These are phyloP conservation scores for Nematostella vectensis DNA, from an alignment of 92 coral and sea anemone species.

Conservation along the genomic window DNA sequence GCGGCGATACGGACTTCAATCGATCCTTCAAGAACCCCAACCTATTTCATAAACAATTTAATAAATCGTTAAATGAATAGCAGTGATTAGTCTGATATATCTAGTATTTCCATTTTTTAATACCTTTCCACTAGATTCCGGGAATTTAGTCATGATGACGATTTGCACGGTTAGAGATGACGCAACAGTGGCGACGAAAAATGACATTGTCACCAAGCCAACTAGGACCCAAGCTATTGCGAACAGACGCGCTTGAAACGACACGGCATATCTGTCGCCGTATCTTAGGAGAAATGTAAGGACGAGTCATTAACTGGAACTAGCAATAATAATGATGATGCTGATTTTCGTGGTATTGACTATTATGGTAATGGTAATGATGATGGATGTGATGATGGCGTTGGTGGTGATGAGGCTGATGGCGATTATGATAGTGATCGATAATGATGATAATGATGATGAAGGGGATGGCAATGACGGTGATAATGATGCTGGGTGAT, in stretches of 20 bases:
- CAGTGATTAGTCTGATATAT: no score
- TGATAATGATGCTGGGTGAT: no score
- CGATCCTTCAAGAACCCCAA: slow-evolving; percentile 19
- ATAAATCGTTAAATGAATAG: no score
- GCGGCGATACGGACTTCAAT: slow-evolving; percentile 17
- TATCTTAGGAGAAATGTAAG: slow-evolving; percentile 34
- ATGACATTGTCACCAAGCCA: slow-evolving; percentile 27
- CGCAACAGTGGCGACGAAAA: slow-evolving; percentile 44
- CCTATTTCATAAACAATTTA: slow-evolving; percentile 11
- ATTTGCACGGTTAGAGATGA: slow-evolving; percentile 34
- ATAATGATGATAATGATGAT: no score
- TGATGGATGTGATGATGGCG: no score
- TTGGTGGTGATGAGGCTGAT: no score
- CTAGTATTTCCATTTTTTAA: no score
- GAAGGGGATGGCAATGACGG: no score
- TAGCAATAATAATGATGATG: no score
- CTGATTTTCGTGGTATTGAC: no score
- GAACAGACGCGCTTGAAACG: slow-evolving; percentile 40
- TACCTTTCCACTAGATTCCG: slow-evolving; percentile 25
- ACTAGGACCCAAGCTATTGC: slow-evolving; percentile 45
- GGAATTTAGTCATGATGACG: slow-evolving; percentile 13
- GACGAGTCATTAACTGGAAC: not conserved
- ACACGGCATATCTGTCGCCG: slow-evolving; percentile 51
- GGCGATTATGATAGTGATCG: no score
- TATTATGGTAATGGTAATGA: no score